These are phyloP conservation scores for Amblyraja radiata DNA, from an alignment of 2,797 vertebrate species.

Conservation along the genomic window DNA sequence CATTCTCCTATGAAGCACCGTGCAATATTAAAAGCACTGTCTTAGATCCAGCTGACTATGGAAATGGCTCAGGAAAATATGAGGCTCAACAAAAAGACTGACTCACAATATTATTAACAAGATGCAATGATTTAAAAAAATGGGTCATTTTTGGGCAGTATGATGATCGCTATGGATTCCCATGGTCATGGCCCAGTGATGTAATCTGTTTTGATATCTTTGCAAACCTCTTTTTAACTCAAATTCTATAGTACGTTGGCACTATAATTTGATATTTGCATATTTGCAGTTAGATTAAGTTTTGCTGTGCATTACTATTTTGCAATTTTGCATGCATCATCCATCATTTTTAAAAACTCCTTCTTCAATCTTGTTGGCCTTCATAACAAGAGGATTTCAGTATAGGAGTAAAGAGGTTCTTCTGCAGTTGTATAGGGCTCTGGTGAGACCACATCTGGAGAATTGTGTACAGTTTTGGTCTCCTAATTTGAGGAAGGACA, in stretches of 20 bases:
- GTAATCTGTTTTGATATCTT: neutral
- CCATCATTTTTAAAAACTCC: neutral
- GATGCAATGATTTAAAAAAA: neutral
- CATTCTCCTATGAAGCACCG: neutral
- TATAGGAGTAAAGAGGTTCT: no score
- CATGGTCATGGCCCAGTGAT: neutral
- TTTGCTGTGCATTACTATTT: neutral
- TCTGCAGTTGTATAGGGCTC: no score
- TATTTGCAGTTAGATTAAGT: neutral
- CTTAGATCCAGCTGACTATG: neutral
- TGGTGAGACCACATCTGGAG: no score
- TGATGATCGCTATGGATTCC: neutral
- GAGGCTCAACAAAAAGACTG: neutral
- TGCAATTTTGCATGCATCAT: neutral
- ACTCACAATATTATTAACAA: neutral
- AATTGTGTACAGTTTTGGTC: no score
- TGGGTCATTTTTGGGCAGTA: neutral
- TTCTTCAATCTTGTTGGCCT: neutral
- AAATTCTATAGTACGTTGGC: neutral
- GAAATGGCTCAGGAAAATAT: neutral
- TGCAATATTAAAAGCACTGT: neutral
- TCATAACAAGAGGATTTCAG: no score
- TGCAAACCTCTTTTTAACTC: neutral
- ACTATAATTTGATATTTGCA: neutral
- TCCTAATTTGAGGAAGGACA: no score